A percentile compares a stretch with the other conserved stretches of the same genome.
These are phyloP conservation scores for Chlamydotis undulata DNA, from an alignment of 2,113 vertebrate species.

Conservation along the genomic window DNA sequence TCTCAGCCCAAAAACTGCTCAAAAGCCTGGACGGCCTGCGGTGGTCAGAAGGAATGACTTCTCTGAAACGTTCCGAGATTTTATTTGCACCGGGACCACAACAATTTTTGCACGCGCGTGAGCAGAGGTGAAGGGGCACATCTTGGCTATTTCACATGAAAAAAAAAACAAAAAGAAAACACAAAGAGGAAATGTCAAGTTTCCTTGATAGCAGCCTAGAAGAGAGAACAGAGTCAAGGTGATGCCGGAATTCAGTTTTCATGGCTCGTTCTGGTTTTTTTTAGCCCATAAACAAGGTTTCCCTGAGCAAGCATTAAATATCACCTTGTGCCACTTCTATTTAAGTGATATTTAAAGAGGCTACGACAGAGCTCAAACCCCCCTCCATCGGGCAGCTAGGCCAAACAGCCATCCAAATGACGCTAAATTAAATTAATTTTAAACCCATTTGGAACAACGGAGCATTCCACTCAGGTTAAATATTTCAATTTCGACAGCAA, in stretches of 20 bases:
- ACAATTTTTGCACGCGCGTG: background rate
- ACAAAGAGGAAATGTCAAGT: background rate
- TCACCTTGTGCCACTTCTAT: background rate
- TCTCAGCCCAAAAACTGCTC: background rate
- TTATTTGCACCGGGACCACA: background rate
- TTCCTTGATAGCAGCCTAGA: background rate
- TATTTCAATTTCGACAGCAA: background rate
- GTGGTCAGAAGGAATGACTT: background rate
- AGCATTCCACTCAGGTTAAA: background rate
- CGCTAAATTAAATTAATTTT: background rate
- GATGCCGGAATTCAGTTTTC: background rate
- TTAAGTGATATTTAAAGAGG: background rate
- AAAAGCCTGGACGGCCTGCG: background rate
- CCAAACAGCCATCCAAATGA: background rate
- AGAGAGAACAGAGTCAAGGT: background rate
- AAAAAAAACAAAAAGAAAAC: background rate
- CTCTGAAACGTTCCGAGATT: background rate
- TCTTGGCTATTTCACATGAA: background rate
- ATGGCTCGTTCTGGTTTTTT: background rate
- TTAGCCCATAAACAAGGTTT: background rate
- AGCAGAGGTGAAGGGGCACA: accelerated
- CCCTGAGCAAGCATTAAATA: background rate
- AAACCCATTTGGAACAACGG: accelerated
- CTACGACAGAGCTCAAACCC: background rate
- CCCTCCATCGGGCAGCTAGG: background rate